Base-by-base conservation (phyloP, 2,113 vertebrate species). In the Cichladusa arquata region DNA sequence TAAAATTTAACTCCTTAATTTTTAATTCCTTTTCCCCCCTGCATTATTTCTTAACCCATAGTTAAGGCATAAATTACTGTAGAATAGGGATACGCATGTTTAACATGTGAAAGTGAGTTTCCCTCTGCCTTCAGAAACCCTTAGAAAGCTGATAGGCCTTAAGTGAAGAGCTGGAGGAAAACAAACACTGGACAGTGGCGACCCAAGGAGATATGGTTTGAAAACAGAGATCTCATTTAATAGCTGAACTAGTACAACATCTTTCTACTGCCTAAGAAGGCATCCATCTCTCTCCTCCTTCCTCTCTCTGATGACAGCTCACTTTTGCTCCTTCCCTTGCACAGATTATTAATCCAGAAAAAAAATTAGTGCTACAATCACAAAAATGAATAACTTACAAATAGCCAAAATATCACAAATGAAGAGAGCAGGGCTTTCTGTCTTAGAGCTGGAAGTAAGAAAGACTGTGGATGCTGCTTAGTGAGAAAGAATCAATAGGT, bases 211-310 rank as follows among this genome's bases (percentile, higher is more conserved):
- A 81, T n/a, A 61, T 5, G 19, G 22, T 57, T 11, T 25, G 18
- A 64, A 71, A 76, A 76, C 1, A 0, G n/a, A 76, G 38, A 82
- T 19, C 33, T 82, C 66, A 51, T 71, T 79, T 73, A 86, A 65
- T 5, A 91, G 38, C 13, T 45, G 18, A 73, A 88, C 47, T 57
- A 83, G 15, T 51, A 44, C 31, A 80, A 56, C 19, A 10, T 25
- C n/a, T 83, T 88, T 61, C 47, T 69, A 23, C 40, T 86, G 48
- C 48, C 36, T 53, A 69, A 77, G 44, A 92, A 93, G 40, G 8
- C 44, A 79, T 56, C 11, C 14, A 44, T 70, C 34, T 86, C 23
- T 28, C 47, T 82, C 34, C 51, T 71, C 19, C 47, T 69, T 8
- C 11, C 36, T 11, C 29, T 31, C 40, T 26, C 33, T 42, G 8